Conservation (phyloP, 2,888 invertebrate species). For the Apotomis turbidana region DNA sequence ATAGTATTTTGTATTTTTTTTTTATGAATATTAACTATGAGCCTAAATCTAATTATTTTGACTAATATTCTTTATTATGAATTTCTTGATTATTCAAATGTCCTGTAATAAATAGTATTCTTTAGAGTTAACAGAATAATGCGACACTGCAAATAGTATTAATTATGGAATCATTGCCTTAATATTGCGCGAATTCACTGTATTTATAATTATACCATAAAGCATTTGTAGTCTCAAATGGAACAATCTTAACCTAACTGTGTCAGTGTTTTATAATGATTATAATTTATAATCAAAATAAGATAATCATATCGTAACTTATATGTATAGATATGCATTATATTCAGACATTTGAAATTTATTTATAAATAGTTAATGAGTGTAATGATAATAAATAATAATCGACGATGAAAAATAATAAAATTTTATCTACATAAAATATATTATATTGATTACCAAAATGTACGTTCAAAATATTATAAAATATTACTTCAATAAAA, state of each 20-base stretch:
- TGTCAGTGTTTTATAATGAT: background rate
- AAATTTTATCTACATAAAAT: slow-evolving; percentile 1
- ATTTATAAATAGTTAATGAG: background rate
- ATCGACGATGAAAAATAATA: background rate
- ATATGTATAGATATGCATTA: slow-evolving; percentile 8
- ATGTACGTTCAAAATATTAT: background rate
- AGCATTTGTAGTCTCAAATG: no score
- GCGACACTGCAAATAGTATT: no score
- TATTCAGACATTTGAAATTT: background rate
- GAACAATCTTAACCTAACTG: background rate
- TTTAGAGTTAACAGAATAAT: no score
- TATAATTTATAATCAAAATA: background rate
- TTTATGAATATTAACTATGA: no score
- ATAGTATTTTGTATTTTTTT: no score
- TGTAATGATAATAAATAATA: background rate
- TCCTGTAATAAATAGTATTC: no score
- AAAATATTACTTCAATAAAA: background rate
- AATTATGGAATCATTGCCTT: no score
- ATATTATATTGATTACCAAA: background rate
- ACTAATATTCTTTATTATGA: no score
- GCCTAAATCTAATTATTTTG: no score
- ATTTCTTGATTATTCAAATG: no score
- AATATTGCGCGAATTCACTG: no score
- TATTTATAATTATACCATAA: no score
- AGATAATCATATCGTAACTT: background rate